These are phyloP conservation scores for Pachyrhynchus sulphureomaculatus DNA, from an alignment of 1,140 invertebrate species.

Conservation along the genomic window DNA sequence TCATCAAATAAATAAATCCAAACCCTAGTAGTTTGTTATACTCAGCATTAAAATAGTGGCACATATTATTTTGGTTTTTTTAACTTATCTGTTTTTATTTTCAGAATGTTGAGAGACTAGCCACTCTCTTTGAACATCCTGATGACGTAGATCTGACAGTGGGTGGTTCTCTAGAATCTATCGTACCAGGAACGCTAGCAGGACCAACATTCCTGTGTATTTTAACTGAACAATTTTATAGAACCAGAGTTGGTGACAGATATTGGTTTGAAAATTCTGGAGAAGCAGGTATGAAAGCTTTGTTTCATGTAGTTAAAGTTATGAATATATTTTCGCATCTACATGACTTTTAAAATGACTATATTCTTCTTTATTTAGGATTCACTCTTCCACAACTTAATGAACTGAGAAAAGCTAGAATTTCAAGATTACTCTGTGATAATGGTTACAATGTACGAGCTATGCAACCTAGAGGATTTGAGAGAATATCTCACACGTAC, in stretches of 20 bases:
- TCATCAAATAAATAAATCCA: too few relatives aligned
- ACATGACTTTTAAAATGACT: not conserved
- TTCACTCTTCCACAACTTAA: constrained; percentile 46
- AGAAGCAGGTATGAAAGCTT: constrained; percentile 64
- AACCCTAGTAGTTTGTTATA: too few relatives aligned
- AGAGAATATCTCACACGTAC: constrained; percentile 61
- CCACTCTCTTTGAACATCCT: constrained; percentile 64
- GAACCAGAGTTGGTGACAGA: constrained; percentile 79
- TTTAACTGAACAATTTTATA: constrained; percentile 84
- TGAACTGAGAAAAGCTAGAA: constrained; percentile 79
- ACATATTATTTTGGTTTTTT: too few relatives aligned
- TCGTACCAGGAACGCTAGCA: constrained; percentile 73
- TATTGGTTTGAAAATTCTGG: constrained; percentile 80
- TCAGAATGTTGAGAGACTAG: constrained; percentile 67
- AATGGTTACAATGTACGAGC: constrained; percentile 73
- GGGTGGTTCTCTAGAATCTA: constrained; percentile 77
- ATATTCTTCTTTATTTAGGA: not conserved
- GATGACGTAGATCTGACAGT: constrained; percentile 90
- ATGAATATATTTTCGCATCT: not conserved
- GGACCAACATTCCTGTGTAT: constrained; percentile 94
- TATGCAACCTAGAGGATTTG: constrained; percentile 72
- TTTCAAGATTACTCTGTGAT: constrained; percentile 85
- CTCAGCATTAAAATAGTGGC: too few relatives aligned
- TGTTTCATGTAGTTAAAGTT: not conserved
- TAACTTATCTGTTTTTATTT: constrained; percentile 19